Evolutionary conservation across 2,888 invertebrate species (phyloP).

Genomic region (Sphaerophoria taeniata): DNA sequence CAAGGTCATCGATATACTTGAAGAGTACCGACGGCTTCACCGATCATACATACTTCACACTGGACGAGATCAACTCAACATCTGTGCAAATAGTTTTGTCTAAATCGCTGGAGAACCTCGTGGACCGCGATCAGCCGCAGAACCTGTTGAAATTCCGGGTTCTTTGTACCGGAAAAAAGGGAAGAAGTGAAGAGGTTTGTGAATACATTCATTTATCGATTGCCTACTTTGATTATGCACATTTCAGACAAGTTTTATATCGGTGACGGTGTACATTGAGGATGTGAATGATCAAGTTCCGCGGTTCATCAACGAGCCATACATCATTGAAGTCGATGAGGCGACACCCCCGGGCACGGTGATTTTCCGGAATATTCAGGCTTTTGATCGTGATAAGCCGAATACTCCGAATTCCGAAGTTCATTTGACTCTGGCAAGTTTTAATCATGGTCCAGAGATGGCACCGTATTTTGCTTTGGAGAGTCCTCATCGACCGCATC

Average conservation of each 20-base stretch:
- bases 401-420: constrained; percentile 95
- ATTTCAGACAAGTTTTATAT: constrained; percentile 90
- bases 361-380: constrained; percentile 91
- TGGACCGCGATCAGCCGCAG: constrained; percentile 91
- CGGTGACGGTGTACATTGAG: constrained; percentile 94
- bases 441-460: constrained; percentile 78
- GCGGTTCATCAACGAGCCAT: constrained; percentile 90
- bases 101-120: constrained; percentile 90
- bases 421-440: constrained; percentile 90
- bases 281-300: constrained; percentile 94
- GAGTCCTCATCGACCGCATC: constrained; percentile 89
- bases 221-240: neutral
- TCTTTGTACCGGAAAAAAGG: constrained; percentile 84
- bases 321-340: constrained; percentile 91
- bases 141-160: constrained; percentile 93
- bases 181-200: constrained; percentile 81
- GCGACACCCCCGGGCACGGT: constrained; percentile 90
- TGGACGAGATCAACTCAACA: constrained; percentile 89
- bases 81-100: constrained; percentile 90
- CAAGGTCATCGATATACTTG: constrained; percentile 84
- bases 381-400: constrained; percentile 92
- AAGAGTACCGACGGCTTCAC: constrained; percentile 80
- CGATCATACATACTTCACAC: constrained; percentile 81
- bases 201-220: neutral
- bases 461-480: constrained; percentile 87